Evolutionary conservation across 2,888 invertebrate genomes (phyloP).

Genomic region (Scrobipalpa costella): DNA sequence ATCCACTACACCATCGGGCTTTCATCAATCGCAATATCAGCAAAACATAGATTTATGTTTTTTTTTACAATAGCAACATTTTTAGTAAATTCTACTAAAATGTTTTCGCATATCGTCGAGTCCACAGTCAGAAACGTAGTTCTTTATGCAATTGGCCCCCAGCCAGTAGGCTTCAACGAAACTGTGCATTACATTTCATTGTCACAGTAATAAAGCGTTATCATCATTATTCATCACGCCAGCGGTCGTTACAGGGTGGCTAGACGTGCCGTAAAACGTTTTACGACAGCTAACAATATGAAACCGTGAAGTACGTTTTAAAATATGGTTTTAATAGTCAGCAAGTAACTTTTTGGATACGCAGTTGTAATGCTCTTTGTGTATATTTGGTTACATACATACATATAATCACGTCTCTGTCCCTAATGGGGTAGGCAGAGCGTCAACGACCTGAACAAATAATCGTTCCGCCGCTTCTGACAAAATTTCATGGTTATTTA

Average conservation of each 20-base stretch:
- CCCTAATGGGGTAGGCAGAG: no score
- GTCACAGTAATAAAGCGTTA: background rate
- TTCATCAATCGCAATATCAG: no score
- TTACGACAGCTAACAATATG: conserved; percentile 19
- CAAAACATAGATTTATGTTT: no score
- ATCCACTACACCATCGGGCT: no score
- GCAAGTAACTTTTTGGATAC: no score
- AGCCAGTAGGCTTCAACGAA: background rate
- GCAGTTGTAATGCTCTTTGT: no score
- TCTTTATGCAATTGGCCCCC: background rate
- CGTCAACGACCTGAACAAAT: no score
- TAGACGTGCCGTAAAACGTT: conserved; percentile 21
- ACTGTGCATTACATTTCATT: background rate
- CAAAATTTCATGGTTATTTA: no score
- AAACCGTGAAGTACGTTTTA: background rate
- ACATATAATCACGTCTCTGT: no score
- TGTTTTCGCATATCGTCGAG: background rate
- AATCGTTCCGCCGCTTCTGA: no score
- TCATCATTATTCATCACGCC: conserved; percentile 18
- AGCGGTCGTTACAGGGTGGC: conserved; percentile 15
- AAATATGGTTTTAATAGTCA: background rate
- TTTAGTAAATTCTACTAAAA: background rate
- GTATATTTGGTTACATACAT: no score
- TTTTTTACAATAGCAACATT: background rate
- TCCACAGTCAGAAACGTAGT: background rate